Evolutionary conservation across 2,113 vertebrate genomes (phyloP).

Genomic region (Poicephalus meyeri): DNA sequence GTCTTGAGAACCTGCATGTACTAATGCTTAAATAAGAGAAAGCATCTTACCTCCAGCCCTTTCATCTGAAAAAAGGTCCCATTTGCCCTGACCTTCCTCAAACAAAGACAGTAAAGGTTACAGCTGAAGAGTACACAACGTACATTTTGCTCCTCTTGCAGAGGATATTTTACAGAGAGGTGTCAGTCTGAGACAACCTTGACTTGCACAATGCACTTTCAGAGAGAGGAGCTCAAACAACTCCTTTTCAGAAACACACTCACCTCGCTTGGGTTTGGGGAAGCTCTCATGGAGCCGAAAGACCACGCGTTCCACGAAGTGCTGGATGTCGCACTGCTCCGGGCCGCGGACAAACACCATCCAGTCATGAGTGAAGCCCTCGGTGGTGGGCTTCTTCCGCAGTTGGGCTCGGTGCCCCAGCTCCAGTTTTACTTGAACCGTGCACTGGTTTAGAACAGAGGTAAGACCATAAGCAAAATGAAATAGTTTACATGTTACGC

Average conservation of each 20-base stretch:
- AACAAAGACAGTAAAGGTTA: not conserved
- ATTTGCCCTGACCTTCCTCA: slow-evolving; percentile 10
- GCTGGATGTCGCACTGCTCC: slow-evolving; percentile 96
- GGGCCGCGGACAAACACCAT: slow-evolving; percentile 98
- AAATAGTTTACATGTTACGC: not conserved
- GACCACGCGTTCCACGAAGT: slow-evolving; percentile 97
- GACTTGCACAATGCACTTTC: not conserved
- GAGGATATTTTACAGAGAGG: not conserved
- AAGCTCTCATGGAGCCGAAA: slow-evolving; percentile 98
- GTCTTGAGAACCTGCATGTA: not conserved
- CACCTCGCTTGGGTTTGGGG: slow-evolving; percentile 96
- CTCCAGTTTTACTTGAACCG: slow-evolving; percentile 98
- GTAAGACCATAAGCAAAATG: not conserved
- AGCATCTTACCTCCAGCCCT: not conserved
- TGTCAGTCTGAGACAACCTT: not conserved
- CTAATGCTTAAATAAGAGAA: slow-evolving; percentile 3
- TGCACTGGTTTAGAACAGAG: slow-evolving; percentile 81
- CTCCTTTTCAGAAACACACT: not conserved
- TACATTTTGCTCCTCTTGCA: not conserved
- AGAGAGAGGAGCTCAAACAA: not conserved
- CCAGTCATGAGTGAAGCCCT: slow-evolving; percentile 99
- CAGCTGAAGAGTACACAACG: not conserved
- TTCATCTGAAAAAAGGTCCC: not conserved
- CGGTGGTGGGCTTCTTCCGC: slow-evolving; percentile 93
- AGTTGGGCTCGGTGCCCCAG: slow-evolving; percentile 95